These are phyloP conservation scores for Eurypyga helias DNA, from an alignment of 2,113 vertebrate genomes.

Conservation along the genomic window DNA sequence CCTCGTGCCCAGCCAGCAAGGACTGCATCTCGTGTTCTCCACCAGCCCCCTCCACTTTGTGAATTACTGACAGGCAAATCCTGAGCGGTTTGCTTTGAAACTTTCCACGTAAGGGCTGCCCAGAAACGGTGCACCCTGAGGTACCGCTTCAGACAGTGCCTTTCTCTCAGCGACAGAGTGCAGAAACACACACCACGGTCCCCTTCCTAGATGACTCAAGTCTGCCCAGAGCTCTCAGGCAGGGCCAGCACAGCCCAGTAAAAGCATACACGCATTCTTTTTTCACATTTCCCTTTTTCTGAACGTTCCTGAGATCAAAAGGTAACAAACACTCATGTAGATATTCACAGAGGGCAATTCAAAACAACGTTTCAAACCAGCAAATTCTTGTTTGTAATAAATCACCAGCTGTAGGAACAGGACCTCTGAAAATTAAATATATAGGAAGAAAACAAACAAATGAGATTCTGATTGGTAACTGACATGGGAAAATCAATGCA, in stretches of 20 bases:
- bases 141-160: not conserved
- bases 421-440: not conserved
- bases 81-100: not conserved
- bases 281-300: not conserved
- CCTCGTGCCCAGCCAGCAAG: not conserved
- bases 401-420: not conserved
- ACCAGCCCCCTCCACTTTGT: not conserved
- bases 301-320: not conserved
- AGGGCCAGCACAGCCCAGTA: not conserved
- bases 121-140: not conserved
- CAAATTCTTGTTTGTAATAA: not conserved
- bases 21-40: not conserved
- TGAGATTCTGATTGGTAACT: not conserved
- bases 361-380: not conserved
- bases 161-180: not conserved
- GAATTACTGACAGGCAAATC: not conserved
- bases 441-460: not conserved
- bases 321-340: not conserved
- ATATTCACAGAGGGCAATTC: not conserved
- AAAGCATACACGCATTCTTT: not conserved
- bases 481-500: not conserved
- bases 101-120: not conserved
- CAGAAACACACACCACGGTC: fast-evolving
- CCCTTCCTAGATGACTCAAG: not conserved
- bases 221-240: not conserved